phyloP scores from a whole-genome alignment of 1,140 invertebrate genomes.

The Riptortus pedestris region DNA sequence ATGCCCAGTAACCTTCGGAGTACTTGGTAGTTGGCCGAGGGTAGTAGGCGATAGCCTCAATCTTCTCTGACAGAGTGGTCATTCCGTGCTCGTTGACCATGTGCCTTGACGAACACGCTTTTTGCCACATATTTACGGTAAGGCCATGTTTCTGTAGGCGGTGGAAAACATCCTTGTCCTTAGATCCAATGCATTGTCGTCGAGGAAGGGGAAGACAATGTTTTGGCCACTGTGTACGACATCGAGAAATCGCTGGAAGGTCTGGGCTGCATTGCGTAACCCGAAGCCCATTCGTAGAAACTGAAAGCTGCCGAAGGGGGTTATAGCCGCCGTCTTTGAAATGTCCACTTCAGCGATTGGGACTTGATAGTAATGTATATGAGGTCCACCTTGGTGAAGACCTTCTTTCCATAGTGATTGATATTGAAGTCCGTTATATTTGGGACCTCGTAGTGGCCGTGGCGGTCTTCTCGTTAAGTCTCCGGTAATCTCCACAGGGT shows the following conservation, averaged over 20 bases:
- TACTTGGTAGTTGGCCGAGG: too few species aligned
- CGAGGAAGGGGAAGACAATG: neutral
- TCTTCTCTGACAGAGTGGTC: too few species aligned
- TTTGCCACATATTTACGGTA: too few species aligned
- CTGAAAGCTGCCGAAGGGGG: neutral
- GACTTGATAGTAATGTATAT: neutral
- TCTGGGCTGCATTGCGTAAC: neutral
- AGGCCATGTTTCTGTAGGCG: too few species aligned
- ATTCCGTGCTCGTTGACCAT: too few species aligned
- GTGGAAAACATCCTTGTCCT: too few species aligned
- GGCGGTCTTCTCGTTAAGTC: too few species aligned
- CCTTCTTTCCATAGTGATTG: neutral
- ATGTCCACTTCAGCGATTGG: neutral
- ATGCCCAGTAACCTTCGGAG: too few species aligned
- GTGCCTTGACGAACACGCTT: too few species aligned
- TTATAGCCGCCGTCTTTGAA: slow-evolving; percentile 1
- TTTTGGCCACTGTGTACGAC: neutral
- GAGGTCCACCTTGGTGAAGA: neutral
- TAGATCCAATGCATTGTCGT: too few species aligned
- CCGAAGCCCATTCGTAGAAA: neutral
- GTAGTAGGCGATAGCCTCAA: too few species aligned
- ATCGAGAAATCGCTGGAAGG: neutral
- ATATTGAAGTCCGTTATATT: neutral
- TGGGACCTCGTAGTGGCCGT: neutral
- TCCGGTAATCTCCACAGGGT: too few species aligned